phyloP scores from a whole-genome alignment of 2,113 vertebrate species.

The Pollimyrus isidori region DNA sequence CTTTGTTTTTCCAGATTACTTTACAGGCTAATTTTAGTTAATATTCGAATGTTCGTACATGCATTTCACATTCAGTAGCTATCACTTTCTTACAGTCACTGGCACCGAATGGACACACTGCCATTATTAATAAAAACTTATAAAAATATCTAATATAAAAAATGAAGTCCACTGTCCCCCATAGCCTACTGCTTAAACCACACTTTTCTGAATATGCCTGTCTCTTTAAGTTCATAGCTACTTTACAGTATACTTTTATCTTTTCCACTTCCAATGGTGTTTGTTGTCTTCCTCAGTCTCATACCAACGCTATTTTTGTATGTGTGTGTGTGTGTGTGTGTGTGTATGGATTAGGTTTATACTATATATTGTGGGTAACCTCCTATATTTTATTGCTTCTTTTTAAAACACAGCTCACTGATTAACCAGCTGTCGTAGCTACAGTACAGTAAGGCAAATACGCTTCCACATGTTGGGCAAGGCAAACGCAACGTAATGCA shows the following conservation, averaged over 20 bases:
- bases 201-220: too few relatives aligned
- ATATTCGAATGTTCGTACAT: background rate
- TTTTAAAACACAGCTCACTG: background rate
- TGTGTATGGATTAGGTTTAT: too few relatives aligned
- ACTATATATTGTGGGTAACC: too few relatives aligned
- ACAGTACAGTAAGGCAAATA: background rate
- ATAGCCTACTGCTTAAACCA: too few relatives aligned
- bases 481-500: background rate
- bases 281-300: too few relatives aligned
- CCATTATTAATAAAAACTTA: background rate
- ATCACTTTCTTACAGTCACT: background rate
- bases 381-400: too few relatives aligned
- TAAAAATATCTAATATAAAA: background rate
- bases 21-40: background rate
- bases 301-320: too few relatives aligned
- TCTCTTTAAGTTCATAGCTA: too few relatives aligned
- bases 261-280: too few relatives aligned
- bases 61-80: background rate
- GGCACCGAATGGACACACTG: background rate
- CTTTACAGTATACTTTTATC: too few relatives aligned
- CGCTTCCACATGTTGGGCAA: background rate
- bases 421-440: background rate
- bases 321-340: too few relatives aligned
- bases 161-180: too few relatives aligned
- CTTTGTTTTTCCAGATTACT: background rate